Percentiles rank a stretch among this genome's conserved stretches.
Conservation (phyloP, 2,797 vertebrate species). For the Furcifer pardalis region DNA sequence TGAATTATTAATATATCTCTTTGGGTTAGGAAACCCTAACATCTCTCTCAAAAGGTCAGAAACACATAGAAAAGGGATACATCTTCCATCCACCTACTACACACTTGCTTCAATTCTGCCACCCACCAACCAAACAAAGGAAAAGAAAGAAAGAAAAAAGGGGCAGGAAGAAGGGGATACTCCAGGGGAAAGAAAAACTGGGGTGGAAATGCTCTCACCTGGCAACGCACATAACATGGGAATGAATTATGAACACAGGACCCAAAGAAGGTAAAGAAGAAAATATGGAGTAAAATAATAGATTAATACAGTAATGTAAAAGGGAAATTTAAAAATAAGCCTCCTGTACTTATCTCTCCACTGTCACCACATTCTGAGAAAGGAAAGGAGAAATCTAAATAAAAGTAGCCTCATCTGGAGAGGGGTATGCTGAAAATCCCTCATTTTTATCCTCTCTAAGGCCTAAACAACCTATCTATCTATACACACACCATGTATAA, state of each 20-base stretch:
- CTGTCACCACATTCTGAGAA: neutral
- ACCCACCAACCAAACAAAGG: neutral
- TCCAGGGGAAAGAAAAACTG: neutral
- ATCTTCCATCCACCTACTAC: neutral
- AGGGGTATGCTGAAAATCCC: no score
- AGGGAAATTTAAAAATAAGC: neutral
- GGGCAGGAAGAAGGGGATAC: no score
- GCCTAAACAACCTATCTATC: no score
- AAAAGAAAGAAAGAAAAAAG: neutral
- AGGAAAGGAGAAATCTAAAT: no score
- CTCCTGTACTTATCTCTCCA: neutral
- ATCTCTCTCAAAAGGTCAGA: neutral
- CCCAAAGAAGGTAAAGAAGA: neutral
- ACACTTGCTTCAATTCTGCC: rapidly evolving
- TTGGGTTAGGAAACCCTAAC: neutral
- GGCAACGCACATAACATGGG: neutral
- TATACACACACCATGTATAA: no score
- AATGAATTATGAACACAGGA: no score
- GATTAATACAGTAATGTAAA: no score
- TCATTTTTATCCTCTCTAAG: no score
- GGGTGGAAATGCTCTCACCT: neutral
- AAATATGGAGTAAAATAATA: neutral
- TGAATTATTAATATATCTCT: no score
- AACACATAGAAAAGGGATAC: neutral
- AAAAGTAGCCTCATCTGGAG: no score